Conservation (phyloP, 2,888 invertebrate genomes). For the Sphaeridia pumilis region DNA sequence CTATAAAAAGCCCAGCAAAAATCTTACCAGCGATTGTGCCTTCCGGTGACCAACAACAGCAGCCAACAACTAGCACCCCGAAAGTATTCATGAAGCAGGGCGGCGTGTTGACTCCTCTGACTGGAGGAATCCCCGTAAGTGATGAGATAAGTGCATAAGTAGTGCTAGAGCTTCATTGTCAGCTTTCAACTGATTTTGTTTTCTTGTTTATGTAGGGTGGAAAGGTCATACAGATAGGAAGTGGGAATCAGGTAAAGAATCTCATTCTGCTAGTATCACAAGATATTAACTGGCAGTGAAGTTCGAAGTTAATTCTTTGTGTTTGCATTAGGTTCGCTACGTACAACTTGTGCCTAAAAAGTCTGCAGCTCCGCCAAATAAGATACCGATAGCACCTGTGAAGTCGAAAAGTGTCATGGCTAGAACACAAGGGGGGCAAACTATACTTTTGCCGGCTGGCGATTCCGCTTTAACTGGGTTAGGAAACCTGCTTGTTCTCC, state of each 20-base stretch:
- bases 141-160: neutral
- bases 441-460: conserved; percentile 24
- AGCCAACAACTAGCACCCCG: conserved; percentile 39
- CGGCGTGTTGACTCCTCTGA: conserved; percentile 28
- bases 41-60: conserved; percentile 33
- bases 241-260: conserved; percentile 19
- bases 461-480: no score
- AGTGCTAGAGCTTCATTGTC: neutral
- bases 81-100: conserved; percentile 45
- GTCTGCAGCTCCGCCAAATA: conserved; percentile 23
- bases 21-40: conserved; percentile 51
- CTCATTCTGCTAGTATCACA: neutral
- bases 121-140: conserved; percentile 25
- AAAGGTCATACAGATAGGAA: conserved; percentile 18
- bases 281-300: no score
- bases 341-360: conserved; percentile 49
- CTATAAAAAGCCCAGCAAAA: conserved; percentile 58
- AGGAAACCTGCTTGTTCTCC: no score
- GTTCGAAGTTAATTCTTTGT: no score
- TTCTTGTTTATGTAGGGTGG: conserved; percentile 34
- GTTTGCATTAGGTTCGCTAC: conserved; percentile 52
- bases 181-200: neutral
- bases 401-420: conserved; percentile 32
- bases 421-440: conserved; percentile 30
- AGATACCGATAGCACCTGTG: conserved; percentile 34